Base-by-base conservation (phyloP, 2,113 vertebrate genomes). In the Phoxinus phoxinus region DNA sequence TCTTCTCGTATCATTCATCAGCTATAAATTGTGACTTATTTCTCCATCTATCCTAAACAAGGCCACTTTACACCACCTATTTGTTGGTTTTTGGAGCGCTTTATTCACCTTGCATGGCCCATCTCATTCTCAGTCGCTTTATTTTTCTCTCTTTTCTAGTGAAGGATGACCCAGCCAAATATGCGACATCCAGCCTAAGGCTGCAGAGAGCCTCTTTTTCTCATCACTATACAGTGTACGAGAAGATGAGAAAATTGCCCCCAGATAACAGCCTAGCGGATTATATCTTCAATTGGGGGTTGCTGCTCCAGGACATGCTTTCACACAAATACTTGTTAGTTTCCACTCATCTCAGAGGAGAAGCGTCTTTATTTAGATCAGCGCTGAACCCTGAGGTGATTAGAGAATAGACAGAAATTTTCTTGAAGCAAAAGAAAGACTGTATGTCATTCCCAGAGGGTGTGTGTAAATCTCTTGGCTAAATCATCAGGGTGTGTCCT, bases 1-100 rank as follows among this genome's bases (percentile, higher is more conserved):
- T 75, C 73, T 51, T 30, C 51, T 51, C 73, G 30, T 25, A 75
- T 48, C 84, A 91, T 87, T 90, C 87, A 89, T 91, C 87, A 81
- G 74, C 0, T 30, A 67, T 41, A 41, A 11, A 84, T 72, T 83
- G 86, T 56, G 53, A 85, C 58, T 63, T 41, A 77, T 41, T 75
- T 76, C 13, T 30, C 51, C 51, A 11, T 21, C 8, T 37, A 41
- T 67, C 23, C 17, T 59, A 17, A 35, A 71, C 51, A 51, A 6
- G n/a, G 25, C 44, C 51, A 35, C 32, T 67, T 51, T 65, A 35
- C 41, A 63, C 6, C 61, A 37, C 3, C 48, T 79, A 17, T 71
- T 73, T 80, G 59, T 46, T 56, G 76, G 12, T 65, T 58, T 9
- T 56, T 61, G 23, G 13, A 71, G 56, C 1, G 0, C 21, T 53